These are phyloP conservation scores for Campoletis raptor DNA, from an alignment of 2,888 invertebrate genomes.

Conservation along the genomic window DNA sequence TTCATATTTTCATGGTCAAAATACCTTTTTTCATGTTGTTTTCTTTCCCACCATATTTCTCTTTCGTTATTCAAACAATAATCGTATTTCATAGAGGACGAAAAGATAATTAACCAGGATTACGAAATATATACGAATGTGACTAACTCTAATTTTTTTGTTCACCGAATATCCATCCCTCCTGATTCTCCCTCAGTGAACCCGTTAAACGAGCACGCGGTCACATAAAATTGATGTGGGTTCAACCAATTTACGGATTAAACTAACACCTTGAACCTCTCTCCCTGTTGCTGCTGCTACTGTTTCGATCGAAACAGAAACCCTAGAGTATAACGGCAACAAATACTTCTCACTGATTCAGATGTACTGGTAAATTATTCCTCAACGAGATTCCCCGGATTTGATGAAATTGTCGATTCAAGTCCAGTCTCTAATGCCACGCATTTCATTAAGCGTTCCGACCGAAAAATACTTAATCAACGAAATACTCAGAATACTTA, in stretches of 20 bases:
- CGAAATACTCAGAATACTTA: neutral
- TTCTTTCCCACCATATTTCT: neutral
- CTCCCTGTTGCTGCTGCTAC: slow-evolving; percentile 5
- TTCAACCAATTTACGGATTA: slow-evolving; percentile 56
- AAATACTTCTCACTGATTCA: slow-evolving; percentile 21
- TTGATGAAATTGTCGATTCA: slow-evolving; percentile 16
- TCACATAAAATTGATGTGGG: slow-evolving; percentile 45
- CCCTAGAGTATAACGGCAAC: slow-evolving; percentile 6
- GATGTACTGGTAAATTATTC: neutral
- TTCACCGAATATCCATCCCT: neutral
- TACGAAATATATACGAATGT: slow-evolving; percentile 14
- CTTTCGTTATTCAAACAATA: neutral
- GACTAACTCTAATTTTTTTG: slow-evolving; percentile 21
- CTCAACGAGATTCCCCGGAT: neutral
- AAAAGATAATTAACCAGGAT: slow-evolving; percentile 21
- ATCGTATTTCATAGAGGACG: slow-evolving; percentile 10
- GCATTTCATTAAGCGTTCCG: neutral
- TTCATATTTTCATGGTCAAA: neutral
- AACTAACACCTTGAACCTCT: slow-evolving; percentile 28
- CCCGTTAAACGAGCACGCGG: slow-evolving; percentile 45
- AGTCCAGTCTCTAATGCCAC: neutral
- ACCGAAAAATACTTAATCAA: neutral
- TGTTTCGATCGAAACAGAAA: neutral
- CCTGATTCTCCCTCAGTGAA: slow-evolving; percentile 1
- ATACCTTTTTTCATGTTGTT: neutral